These are phyloP conservation scores for Atrina japonica DNA, from an alignment of 2,888 invertebrate genomes.

Conservation along the genomic window DNA sequence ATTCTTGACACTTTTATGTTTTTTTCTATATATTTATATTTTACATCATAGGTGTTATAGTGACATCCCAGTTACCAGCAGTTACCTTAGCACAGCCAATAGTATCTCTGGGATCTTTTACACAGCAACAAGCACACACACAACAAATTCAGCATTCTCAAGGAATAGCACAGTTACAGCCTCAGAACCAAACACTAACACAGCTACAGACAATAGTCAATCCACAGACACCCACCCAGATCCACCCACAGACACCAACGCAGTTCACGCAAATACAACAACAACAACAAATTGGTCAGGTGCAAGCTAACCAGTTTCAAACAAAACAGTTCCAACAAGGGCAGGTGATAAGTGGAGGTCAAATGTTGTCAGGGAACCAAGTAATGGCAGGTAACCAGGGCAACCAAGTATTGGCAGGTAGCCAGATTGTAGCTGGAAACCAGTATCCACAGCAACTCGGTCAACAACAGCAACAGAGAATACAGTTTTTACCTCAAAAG, in stretches of 20 bases:
- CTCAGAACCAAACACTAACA: slow-evolving; percentile 16
- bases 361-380: slow-evolving; percentile 2
- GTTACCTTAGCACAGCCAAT: slow-evolving; percentile 62
- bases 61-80: slow-evolving; percentile 55
- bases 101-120: slow-evolving; percentile 55
- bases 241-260: slow-evolving; percentile 13
- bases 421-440: slow-evolving; percentile 40
- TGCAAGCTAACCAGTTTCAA: slow-evolving; percentile 13
- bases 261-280: slow-evolving; percentile 18
- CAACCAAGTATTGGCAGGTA: slow-evolving; percentile 26
- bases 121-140: slow-evolving; percentile 44
- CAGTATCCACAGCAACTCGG: slow-evolving; percentile 39
- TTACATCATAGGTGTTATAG: slow-evolving; percentile 8
- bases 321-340: slow-evolving; percentile 17
- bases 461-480: slow-evolving; percentile 54
- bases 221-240: slow-evolving; percentile 28
- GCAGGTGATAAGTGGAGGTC: slow-evolving; percentile 18
- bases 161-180: slow-evolving; percentile 17
- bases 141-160: slow-evolving; percentile 25
- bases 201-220: slow-evolving; percentile 27
- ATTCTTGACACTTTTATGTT: too few relatives aligned
- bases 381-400: slow-evolving; percentile 4
- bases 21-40: too few relatives aligned
- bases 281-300: slow-evolving; percentile 17
- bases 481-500: slow-evolving; percentile 56